Base-by-base conservation (phyloP, 2,113 vertebrate genomes). In the Nothobranchius kuhntae region DNA sequence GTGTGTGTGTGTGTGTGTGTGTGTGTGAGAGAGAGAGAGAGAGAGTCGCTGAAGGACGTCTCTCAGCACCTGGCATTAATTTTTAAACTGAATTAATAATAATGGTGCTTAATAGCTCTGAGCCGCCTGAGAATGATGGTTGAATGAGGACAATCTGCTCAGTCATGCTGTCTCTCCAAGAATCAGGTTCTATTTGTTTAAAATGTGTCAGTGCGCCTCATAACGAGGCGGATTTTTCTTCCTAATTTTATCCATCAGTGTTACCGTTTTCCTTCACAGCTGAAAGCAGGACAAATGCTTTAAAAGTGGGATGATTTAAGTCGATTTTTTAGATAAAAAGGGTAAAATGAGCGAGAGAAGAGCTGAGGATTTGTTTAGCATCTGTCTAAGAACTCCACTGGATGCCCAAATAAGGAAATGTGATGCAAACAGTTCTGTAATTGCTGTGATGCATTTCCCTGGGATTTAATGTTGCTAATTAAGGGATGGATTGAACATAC, bases 31-130 rank as follows among this genome's bases (percentile, higher is more conserved):
- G 21, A 21, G 21, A 21, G 21, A 21, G 55, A 56, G 53, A 64
- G 68, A 75, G 55, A 9, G 13, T 53, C 45, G 51, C 53, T 68
- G 71, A 80, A 67, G 68, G 57, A 68, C 66, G 59, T 53, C 38
- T 40, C 38, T 77, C 59, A 71, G 71, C 68, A 84, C 80, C 63
- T 81, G 57, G 50, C 76, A 80, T 83, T 13, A 75, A 81, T 87
- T 75, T 81, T 78, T 67, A 76, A 76, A 86, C 69, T 38, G 70
- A 80, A 81, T 87, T 71, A 79, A 89, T 84, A 85, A 79, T 75
- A 81, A 89, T 86, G 83, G 47, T 9, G 62, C 65, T 78, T 59
- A 75, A 77, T 71, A 62, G 40, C 76, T 26, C 8, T 15, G 54
- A 36, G 24, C 62, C 6, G 7, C 50, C 58, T 60, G 61, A 50